These are phyloP conservation scores for human (Homo sapiens) DNA, from an alignment of 2,113 vertebrate species.

Conservation along the genomic window GRCh38 chr19:43730001-43730500, in stretches of 20 bases:
- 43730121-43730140: neutral
- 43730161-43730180: fast-evolving
- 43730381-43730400: neutral
- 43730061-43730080: neutral
- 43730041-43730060: fast-evolving
- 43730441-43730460: neutral
- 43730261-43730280: neutral
- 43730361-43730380: neutral
- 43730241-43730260: neutral
- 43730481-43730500: fast-evolving
- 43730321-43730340: neutral
- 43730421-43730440: neutral
- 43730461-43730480: neutral
- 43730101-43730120: neutral
- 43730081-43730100: fast-evolving
- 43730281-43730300: neutral
- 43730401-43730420: neutral
- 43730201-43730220: neutral
- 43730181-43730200: neutral
- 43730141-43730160: neutral
- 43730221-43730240: neutral
- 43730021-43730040: neutral
- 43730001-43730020: neutral
- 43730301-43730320: neutral
- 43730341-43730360: fast-evolving